Evolutionary conservation across 1,140 invertebrate genomes (phyloP), one percentile per base, ranked within the genome.

Genomic region (Drosophila insularis): DNA sequence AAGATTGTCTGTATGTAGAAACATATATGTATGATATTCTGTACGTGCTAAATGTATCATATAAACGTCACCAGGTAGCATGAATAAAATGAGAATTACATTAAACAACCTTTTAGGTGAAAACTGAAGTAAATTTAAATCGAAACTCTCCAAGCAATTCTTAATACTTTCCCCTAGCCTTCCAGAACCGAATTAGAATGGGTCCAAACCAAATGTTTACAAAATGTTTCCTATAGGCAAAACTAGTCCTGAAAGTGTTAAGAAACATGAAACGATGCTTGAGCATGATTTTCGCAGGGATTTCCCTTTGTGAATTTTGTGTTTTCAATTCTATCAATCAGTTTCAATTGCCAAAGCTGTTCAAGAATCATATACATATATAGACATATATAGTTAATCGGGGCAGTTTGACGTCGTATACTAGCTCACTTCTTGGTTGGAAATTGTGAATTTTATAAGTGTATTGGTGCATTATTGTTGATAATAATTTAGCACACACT

Each of bases 401-500:
- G 13, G 35, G 8, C 17, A 21, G 17, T 50, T 50, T 19, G 17
- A 50, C 10, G 17, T 21, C 43, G 17, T 21, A 27, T 27, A 27
- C 5, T 21, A 50, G 4, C 7, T 50, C 8, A 46, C 43, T 17
- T 50, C 2, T 7, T 4, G 17, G 8, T 17, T 50, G 21, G 19
- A 50, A 50, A 56, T 35, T 35, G 27, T 56, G 27, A 17, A 10
- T 35, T 35, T n/a, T 35, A 17, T 58, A 6, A n/a, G 17, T 19
- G 32, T 35, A 50, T 67, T 39, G 53, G 14, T 63, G 19, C 46
- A 55, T 43, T 65, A 32, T 58, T 19, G 17, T 40, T 54, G 50
- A 54, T 54, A 60, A 72, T 75, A 71, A 46, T 61, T 21, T 21
- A 35, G 40, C 19, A 61, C 74, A 56, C 43, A 75, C 27, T 78